Evolutionary conservation across 2,113 vertebrate genomes (phyloP).

Genomic region (Chlorodrepanis virens): DNA sequence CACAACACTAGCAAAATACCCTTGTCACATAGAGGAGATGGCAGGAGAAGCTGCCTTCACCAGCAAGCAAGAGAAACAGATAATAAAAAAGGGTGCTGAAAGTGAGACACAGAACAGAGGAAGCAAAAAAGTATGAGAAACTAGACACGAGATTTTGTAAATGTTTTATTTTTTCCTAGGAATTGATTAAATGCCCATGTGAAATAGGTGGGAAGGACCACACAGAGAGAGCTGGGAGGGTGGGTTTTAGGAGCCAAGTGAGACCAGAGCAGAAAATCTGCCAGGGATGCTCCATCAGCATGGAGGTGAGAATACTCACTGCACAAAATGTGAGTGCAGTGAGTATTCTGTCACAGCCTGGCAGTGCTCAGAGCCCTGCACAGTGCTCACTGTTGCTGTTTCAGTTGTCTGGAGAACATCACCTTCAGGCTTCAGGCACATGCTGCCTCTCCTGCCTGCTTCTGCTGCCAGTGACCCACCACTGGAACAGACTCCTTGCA

Average conservation of each 20-base stretch:
- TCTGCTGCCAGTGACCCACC: neutral
- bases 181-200: neutral
- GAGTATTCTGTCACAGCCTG: too few species aligned
- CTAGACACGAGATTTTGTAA: neutral
- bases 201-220: neutral
- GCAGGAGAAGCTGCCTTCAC: neutral
- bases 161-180: neutral
- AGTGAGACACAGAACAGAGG: neutral
- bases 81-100: neutral
- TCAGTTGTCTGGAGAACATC: rapidly evolving
- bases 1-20: neutral
- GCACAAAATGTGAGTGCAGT: neutral
- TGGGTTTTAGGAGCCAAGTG: neutral
- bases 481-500: neutral
- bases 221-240: rapidly evolving
- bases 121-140: neutral
- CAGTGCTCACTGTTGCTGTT: neutral
- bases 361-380: neutral
- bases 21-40: rapidly evolving
- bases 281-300: neutral
- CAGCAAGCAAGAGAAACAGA: neutral
- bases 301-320: rapidly evolving
- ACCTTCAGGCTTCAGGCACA: neutral
- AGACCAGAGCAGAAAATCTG: neutral
- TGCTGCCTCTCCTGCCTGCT: rapidly evolving